These are phyloP conservation scores for Liopterus haemorrhoidalis DNA, from an alignment of 2,888 invertebrate species.

Conservation along the genomic window DNA sequence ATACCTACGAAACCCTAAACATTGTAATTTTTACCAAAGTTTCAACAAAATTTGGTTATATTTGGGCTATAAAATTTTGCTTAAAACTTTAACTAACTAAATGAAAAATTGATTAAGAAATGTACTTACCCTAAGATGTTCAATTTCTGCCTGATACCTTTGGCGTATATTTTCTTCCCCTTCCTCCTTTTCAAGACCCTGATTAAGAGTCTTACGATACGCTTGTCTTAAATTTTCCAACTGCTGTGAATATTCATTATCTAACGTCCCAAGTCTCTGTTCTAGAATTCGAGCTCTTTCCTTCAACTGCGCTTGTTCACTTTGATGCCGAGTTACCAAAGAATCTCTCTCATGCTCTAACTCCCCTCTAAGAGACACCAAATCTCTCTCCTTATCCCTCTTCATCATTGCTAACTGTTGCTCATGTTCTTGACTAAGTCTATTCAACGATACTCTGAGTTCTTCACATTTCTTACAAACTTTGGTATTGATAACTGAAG, in stretches of 20 bases:
- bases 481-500: conserved; percentile 35
- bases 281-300: conserved; percentile 69
- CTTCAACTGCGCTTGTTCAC: conserved; percentile 49
- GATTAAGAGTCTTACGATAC: conserved; percentile 60
- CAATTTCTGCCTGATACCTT: conserved; percentile 79
- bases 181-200: conserved; percentile 55
- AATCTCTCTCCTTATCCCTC: conserved; percentile 42
- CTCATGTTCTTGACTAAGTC: conserved; percentile 37
- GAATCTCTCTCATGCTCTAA: conserved; percentile 43
- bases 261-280: conserved; percentile 64
- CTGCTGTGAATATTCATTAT: conserved; percentile 74
- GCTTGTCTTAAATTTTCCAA: conserved; percentile 72
- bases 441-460: conserved; percentile 51
- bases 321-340: conserved; percentile 9
- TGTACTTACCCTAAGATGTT: conserved; percentile 63
- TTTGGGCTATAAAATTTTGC: neutral
- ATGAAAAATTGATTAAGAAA: conserved; percentile 9
- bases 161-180: conserved; percentile 59
- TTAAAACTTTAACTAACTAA: neutral
- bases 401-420: conserved; percentile 35
- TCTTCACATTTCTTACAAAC: conserved; percentile 50
- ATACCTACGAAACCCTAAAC: no score
- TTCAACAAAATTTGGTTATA: no score
- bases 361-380: conserved; percentile 39
- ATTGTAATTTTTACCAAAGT: no score